Base-by-base conservation (phyloP, 2,113 vertebrate genomes). In the Neogobius melanostomus region DNA sequence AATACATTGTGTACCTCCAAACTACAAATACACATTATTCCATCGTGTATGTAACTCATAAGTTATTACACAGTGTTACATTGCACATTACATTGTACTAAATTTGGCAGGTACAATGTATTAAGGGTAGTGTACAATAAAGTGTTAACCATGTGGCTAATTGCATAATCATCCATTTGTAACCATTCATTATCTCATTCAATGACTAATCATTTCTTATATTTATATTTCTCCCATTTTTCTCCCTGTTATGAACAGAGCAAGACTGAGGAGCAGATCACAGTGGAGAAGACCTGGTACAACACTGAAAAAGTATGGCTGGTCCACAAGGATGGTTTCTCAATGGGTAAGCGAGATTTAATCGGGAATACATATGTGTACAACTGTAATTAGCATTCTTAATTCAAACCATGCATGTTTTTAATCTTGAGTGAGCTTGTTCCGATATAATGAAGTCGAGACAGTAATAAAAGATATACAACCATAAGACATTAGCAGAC, bases 251-350 rank as follows among this genome's bases (percentile, higher is more conserved):
- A 65, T 15, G 54, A 12, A 67, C 74, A 98, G 97, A 95, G 92
- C 49, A 97, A 97, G 91, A 95, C 95, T 0, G 96, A 99, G 84
- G 95, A 97, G 80, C 96, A 99, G 91, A 94, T 97, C 5, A 91
- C 93, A 0, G 92, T 94, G 0, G 97, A 99, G 72, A 94, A 92
- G 87, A 91, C 93, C 66, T 99, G 98, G 98, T 96, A 95, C 0
- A 93, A 95, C 84, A 96, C 95, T 0, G 96, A 98, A 53, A 98
- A 96, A 87, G 95, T 98, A 87, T 99, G 97, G 98, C 95, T 99
- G 66, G 93, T 98, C 77, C 98, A 98, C 92, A 96, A 93, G 77
- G 96, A 99, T 68, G 98, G 98, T 69, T 98, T 99, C 85, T 98
- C 97, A 0, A 87, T 98, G 83, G 98, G 98, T 98, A 43, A 77